Conservation (phyloP, 2,888 invertebrate species). For the Agonopterix heracliana region DNA sequence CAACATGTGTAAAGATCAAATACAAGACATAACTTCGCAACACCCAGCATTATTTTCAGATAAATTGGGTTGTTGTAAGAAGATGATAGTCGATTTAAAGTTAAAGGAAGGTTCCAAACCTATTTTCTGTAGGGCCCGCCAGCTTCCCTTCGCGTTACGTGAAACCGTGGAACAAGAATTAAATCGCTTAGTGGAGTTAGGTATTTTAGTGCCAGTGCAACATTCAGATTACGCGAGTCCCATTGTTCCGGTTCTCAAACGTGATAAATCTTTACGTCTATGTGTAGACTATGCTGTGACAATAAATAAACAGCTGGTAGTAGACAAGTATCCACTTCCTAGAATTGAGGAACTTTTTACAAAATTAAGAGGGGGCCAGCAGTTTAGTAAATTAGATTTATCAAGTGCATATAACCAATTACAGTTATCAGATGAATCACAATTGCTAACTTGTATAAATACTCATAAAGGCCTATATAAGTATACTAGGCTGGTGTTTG, state of each 20-base stretch:
- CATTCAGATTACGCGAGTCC: slow-evolving; percentile 10
- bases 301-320: slow-evolving; percentile 6
- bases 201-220: too few relatives aligned
- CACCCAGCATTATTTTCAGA: too few relatives aligned
- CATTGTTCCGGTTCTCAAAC: slow-evolving; percentile 11
- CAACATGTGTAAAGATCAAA: too few relatives aligned
- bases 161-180: too few relatives aligned
- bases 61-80: too few relatives aligned
- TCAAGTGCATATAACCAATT: slow-evolving; percentile 12
- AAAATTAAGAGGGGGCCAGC: slow-evolving; percentile 9
- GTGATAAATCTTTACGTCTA: slow-evolving; percentile 5
- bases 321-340: slow-evolving; percentile 7
- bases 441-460: slow-evolving; percentile 7
- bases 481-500: slow-evolving; percentile 1
- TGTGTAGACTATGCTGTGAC: slow-evolving; percentile 7
- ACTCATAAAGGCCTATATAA: slow-evolving; percentile 11
- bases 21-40: too few relatives aligned
- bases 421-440: slow-evolving; percentile 2
- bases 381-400: slow-evolving; percentile 14
- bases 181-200: too few relatives aligned
- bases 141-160: background rate
- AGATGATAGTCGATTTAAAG: background rate
- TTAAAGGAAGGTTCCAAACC: background rate
- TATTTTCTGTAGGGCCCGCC: background rate
- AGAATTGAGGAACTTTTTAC: slow-evolving; percentile 13